Evolutionary conservation across 1,140 invertebrate species (phyloP).

Genomic region (Drosophila elegans): DNA sequence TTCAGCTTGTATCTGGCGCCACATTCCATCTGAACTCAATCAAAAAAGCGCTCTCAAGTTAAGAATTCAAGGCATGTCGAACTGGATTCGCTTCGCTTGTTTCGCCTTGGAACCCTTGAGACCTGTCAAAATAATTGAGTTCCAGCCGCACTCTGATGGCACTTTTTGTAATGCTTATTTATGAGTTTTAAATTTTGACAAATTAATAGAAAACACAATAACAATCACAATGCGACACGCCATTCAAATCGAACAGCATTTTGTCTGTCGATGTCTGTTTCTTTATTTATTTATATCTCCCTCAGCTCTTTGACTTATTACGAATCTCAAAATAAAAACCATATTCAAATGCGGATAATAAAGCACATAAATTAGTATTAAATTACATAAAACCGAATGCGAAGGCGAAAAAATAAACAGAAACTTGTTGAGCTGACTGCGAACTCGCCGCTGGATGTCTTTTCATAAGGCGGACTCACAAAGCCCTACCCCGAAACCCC

Average conservation of each 20-base stretch:
- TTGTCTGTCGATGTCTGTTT: conserved; percentile 42
- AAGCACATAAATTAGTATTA: conserved; percentile 82
- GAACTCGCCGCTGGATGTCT: conserved; percentile 60
- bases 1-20: conserved; percentile 13
- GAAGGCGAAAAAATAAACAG: conserved; percentile 18
- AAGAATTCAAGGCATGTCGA: conserved; percentile 42
- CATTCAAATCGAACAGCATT: conserved; percentile 55
- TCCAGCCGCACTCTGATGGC: conserved; percentile 13
- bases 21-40: background rate
- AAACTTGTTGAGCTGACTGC: conserved; percentile 68
- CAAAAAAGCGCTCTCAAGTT: conserved; percentile 2
- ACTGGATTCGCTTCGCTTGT: conserved; percentile 71
- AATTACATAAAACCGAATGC: conserved; percentile 57
- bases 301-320: conserved; percentile 30
- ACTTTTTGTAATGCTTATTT: conserved; percentile 65
- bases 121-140: conserved; percentile 74
- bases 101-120: conserved; percentile 31
- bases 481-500: conserved; percentile 32
- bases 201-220: conserved; percentile 68
- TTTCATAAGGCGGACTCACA: conserved; percentile 48
- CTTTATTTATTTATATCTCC: conserved; percentile 2
- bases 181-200: conserved; percentile 70
- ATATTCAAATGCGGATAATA: conserved; percentile 77
- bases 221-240: conserved; percentile 53
- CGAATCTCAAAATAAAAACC: conserved; percentile 48